Percentiles rank a stretch among this genome's conserved stretches.
Evolutionary conservation across 1,140 invertebrate species (phyloP).

Genomic region (Aphelenchoides besseyi): DNA sequence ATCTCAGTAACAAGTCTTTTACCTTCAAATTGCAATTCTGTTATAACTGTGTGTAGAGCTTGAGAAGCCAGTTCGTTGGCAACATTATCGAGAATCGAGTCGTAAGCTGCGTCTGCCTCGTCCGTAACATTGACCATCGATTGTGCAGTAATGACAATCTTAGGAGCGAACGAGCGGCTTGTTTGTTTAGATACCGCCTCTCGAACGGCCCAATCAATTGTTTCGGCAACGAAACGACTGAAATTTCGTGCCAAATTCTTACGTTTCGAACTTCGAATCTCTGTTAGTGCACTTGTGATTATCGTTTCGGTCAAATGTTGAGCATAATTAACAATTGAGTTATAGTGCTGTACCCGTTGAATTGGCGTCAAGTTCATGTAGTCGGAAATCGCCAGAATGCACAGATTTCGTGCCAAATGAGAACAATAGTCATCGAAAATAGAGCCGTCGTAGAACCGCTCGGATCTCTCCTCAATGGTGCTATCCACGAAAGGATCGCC

Average conservation of each 20-base stretch:
- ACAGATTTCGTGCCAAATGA: slow-evolving; percentile 12
- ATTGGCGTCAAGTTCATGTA: background rate
- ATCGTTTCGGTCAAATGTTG: background rate
- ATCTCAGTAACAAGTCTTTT: too few species aligned
- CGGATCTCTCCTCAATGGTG: slow-evolving; percentile 4
- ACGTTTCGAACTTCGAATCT: background rate
- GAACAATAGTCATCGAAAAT: slow-evolving; percentile 23
- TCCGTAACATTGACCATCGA: background rate
- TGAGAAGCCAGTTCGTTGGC: background rate
- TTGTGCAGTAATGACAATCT: background rate
- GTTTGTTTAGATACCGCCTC: background rate
- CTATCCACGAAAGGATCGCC: background rate
- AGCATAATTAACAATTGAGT: background rate
- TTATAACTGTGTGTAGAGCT: background rate
- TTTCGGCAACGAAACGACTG: background rate
- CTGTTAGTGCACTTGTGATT: background rate
- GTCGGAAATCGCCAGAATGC: slow-evolving; percentile 20
- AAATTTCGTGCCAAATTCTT: background rate
- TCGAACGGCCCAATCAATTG: background rate
- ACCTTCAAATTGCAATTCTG: slow-evolving; percentile 6
- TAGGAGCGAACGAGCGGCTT: background rate
- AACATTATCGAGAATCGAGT: background rate
- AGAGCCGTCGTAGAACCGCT: slow-evolving; percentile 13
- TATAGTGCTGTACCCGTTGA: background rate
- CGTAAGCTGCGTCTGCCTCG: background rate